Conservation (phyloP, 2,113 vertebrate genomes). For the Sylvietta virens region DNA sequence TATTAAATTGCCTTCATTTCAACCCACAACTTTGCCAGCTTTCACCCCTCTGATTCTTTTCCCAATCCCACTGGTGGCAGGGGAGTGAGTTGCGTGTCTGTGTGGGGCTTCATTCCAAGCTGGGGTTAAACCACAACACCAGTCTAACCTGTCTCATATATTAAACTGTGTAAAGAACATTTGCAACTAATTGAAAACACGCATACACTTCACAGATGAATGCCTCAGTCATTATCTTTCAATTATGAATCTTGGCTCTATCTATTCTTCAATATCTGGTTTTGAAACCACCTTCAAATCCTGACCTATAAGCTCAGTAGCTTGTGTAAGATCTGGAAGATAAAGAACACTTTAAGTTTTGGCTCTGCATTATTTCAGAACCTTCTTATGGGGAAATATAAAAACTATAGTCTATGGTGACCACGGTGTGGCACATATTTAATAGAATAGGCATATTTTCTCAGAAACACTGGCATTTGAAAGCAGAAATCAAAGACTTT, state of each 20-base stretch:
- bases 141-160: background rate
- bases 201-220: background rate
- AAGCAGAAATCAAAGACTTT: background rate
- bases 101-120: background rate
- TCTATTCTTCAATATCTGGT: background rate
- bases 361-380: background rate
- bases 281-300: background rate
- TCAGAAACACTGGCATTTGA: background rate
- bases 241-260: background rate
- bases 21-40: background rate
- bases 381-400: background rate
- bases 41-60: background rate
- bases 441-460: background rate
- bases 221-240: conserved; percentile 7
- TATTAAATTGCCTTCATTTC: background rate
- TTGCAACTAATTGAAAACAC: background rate
- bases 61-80: fast-evolving
- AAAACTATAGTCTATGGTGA: background rate
- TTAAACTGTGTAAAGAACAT: background rate
- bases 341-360: background rate
- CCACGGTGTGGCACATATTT: background rate
- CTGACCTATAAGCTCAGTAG: background rate
- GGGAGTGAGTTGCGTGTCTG: background rate
- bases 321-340: background rate
- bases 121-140: background rate